Evolutionary conservation across 2,113 vertebrate genomes (phyloP).

Genomic region (Ceyx margarethae): DNA sequence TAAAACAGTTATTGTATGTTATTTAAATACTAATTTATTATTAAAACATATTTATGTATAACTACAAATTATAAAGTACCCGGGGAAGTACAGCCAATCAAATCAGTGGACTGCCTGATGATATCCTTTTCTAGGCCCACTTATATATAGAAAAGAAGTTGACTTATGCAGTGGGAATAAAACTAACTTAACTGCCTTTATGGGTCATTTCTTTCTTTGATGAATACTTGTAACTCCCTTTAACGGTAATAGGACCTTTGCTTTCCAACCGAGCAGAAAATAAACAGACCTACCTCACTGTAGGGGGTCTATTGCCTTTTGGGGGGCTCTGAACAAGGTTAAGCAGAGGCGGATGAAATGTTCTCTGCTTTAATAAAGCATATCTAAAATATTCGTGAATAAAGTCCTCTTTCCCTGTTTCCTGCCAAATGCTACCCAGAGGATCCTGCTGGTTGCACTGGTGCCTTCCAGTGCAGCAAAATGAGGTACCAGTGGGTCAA

Average conservation of each 20-base stretch:
- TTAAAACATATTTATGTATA: constrained; percentile 67
- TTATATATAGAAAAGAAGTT: constrained; percentile 60
- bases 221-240: constrained; percentile 60
- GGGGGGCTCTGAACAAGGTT: constrained; percentile 24
- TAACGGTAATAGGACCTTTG: constrained; percentile 47
- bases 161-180: constrained; percentile 56
- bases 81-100: background rate
- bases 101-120: constrained; percentile 15
- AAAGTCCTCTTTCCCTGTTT: background rate
- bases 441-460: background rate
- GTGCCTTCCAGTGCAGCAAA: background rate
- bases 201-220: constrained; percentile 71
- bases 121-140: constrained; percentile 43
- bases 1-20: constrained; percentile 67
- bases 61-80: constrained; percentile 55
- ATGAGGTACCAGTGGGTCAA: background rate
- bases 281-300: constrained; percentile 26
- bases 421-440: background rate
- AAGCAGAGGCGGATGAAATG: background rate
- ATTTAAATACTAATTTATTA: constrained; percentile 72
- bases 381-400: background rate
- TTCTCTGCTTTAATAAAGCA: background rate
- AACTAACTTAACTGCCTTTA: constrained; percentile 63
- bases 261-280: constrained; percentile 58
- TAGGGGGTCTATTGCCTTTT: constrained; percentile 29